These are phyloP conservation scores for Amniataba percoides DNA, from an alignment of 2,797 vertebrate species.

Conservation along the genomic window DNA sequence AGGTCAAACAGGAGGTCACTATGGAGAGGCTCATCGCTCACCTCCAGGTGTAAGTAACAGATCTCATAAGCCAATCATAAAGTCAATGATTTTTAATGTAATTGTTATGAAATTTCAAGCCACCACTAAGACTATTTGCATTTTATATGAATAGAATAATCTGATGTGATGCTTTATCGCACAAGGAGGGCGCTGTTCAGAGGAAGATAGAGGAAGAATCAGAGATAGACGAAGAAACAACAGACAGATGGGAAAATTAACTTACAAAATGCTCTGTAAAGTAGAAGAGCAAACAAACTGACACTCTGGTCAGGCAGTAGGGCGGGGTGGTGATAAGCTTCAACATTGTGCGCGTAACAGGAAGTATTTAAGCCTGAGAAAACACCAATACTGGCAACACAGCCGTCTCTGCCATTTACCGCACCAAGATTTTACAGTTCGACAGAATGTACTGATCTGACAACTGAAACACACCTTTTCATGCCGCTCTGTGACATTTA, in stretches of 20 bases:
- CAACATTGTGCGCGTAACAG: conserved; percentile 37
- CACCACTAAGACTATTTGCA: too few species aligned
- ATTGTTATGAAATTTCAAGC: not conserved
- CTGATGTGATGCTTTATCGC: not conserved
- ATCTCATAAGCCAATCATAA: not conserved
- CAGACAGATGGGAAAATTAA: not conserved
- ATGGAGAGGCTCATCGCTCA: conserved; percentile 92
- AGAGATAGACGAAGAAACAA: not conserved
- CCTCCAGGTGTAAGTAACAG: conserved; percentile 92
- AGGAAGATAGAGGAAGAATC: too few species aligned
- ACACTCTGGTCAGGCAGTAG: accelerated
- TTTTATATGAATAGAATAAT: not conserved
- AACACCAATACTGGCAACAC: not conserved
- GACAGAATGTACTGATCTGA: not conserved
- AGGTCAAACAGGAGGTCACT: conserved; percentile 92
- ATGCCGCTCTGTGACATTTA: not conserved
- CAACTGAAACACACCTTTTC: not conserved
- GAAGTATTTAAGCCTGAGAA: conserved; percentile 32
- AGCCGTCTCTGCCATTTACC: not conserved
- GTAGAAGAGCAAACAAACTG: not conserved
- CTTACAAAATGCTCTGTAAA: not conserved
- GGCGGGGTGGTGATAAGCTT: not conserved
- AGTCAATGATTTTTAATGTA: not conserved
- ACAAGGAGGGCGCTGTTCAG: not conserved
- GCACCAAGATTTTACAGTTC: not conserved